Percentiles rank a stretch among this genome's conserved stretches.
phyloP scores from a whole-genome alignment of 2,113 vertebrate species.

The Pongo abelii region DNA sequence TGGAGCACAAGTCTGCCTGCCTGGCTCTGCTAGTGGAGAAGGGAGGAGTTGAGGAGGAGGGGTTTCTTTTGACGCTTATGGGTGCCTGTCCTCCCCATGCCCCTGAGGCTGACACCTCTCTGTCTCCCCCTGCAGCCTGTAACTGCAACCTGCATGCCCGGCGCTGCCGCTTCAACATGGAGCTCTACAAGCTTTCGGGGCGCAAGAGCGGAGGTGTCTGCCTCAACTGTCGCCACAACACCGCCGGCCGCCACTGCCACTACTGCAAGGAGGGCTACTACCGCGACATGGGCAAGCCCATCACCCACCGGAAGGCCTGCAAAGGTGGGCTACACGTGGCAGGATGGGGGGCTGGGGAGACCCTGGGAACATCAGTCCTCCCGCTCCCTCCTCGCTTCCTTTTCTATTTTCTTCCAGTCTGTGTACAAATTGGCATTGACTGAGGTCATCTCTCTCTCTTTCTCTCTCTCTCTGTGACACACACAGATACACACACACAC shows the following conservation, averaged over 20 bases:
- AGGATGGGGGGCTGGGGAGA: fast-evolving
- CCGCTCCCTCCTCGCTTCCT: fast-evolving
- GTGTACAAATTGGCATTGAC: neutral
- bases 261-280: conserved; percentile 99
- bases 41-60: neutral
- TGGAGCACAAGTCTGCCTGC: fast-evolving
- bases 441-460: neutral
- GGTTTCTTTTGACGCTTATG: fast-evolving
- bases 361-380: neutral
- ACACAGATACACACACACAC: too few species aligned
- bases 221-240: conserved; percentile 98
- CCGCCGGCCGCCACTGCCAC: conserved; percentile 95
- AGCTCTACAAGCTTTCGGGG: conserved; percentile 96
- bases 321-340: conserved; percentile 86
- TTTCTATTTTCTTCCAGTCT: neutral
- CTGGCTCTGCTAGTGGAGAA: fast-evolving
- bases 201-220: conserved; percentile 97
- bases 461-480: neutral
- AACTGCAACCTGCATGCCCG: conserved; percentile 97
- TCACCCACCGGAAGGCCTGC: conserved; percentile 97
- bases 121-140: conserved; percentile 85
- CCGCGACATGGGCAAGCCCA: conserved; percentile 95
- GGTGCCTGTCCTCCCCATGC: fast-evolving
- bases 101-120: neutral
- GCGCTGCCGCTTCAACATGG: conserved; percentile 98